phyloP scores from a whole-genome alignment of 2,888 invertebrate species.

The Lagria hirta region DNA sequence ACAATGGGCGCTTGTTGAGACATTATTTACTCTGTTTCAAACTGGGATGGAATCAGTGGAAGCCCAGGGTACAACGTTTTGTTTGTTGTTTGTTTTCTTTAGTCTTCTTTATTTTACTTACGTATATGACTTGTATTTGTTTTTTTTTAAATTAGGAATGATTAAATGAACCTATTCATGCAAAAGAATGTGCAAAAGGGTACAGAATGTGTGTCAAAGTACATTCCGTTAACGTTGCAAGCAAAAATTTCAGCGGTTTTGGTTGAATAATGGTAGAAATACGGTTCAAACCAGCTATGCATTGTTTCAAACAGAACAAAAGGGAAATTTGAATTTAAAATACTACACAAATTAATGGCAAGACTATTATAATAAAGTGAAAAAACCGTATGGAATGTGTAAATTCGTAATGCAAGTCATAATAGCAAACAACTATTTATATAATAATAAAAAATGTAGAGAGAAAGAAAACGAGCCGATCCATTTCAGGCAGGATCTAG shows the following conservation, averaged over 20 bases:
- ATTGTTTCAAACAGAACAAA: constrained; percentile 15
- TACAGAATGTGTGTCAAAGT: constrained; percentile 52
- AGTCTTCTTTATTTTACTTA: constrained; percentile 5
- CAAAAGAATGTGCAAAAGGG: constrained; percentile 52
- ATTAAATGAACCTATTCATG: constrained; percentile 49
- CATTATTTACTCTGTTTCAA: too few species aligned
- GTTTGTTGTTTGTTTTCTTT: constrained; percentile 3
- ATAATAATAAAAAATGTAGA: constrained; percentile 27
- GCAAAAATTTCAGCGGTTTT: constrained; percentile 43
- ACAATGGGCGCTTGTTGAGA: too few species aligned
- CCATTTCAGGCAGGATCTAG: constrained; percentile 55
- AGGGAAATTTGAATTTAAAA: constrained; percentile 13
- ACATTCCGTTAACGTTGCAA: constrained; percentile 51
- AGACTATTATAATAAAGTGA: constrained; percentile 22
- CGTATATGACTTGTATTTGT: constrained; percentile 5
- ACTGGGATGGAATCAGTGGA: constrained; percentile 26
- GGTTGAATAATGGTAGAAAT: too few species aligned
- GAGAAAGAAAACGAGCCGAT: constrained; percentile 49
- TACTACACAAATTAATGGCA: constrained; percentile 28
- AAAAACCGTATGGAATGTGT: constrained; percentile 34
- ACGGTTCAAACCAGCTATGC: constrained; percentile 32
- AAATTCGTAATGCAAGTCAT: constrained; percentile 37
- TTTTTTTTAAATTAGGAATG: too few species aligned
- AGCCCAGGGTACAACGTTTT: constrained; percentile 36
- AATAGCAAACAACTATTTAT: constrained; percentile 41